Conservation (phyloP, 1,140 invertebrate genomes). For the Caenorhabditis briggsae region DNA sequence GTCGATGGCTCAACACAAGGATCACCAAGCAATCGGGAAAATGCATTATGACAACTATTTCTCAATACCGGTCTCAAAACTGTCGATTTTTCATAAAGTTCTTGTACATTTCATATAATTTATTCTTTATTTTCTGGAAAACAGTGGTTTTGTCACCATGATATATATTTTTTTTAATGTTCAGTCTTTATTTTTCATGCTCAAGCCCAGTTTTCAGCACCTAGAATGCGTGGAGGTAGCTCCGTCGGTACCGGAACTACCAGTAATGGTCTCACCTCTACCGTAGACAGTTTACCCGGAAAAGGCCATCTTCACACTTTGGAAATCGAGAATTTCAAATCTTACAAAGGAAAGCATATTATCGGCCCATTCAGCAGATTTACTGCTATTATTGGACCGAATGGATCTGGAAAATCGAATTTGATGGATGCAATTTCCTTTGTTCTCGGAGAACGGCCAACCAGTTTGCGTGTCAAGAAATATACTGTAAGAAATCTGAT, state of each 20-base stretch:
- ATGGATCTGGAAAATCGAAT: constrained; percentile 99
- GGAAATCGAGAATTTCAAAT: constrained; percentile 99
- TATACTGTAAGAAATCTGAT: constrained; percentile 82
- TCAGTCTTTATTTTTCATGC: neutral
- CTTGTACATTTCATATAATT: neutral
- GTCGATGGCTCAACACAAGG: neutral
- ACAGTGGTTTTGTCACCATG: neutral
- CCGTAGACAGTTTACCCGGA: constrained; percentile 14
- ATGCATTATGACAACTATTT: neutral
- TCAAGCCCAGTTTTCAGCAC: neutral
- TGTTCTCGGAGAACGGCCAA: constrained; percentile 98
- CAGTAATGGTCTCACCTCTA: no score
- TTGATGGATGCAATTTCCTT: constrained; percentile 99
- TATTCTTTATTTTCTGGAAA: neutral
- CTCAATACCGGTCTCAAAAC: neutral
- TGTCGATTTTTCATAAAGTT: no score
- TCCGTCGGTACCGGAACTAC: neutral
- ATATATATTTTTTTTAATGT: no score
- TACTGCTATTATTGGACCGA: constrained; percentile 97
- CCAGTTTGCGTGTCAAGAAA: constrained; percentile 91
- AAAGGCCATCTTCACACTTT: constrained; percentile 78
- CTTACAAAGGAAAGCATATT: constrained; percentile 90
- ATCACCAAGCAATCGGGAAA: neutral
- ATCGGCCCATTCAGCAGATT: constrained; percentile 97
- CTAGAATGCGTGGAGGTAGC: constrained; percentile 13